A percentile compares a stretch with the other conserved stretches of the same genome.
Evolutionary conservation across 23 tunicate genomes (phyloP).

Genomic region (Trididemnum nubilum): DNA sequence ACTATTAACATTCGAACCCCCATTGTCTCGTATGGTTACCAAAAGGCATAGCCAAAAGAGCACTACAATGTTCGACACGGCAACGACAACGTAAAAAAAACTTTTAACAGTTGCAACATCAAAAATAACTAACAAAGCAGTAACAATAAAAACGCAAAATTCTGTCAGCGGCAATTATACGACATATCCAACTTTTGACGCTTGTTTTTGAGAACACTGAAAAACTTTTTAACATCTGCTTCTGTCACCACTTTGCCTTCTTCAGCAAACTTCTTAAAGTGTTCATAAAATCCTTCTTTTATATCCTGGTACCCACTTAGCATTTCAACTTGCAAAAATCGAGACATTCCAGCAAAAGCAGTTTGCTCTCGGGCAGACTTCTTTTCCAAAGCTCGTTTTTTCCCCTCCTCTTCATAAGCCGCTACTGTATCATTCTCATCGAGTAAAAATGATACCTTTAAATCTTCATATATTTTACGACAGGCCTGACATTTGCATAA

Average conservation of each 20-base stretch:
- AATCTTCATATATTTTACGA: slow-evolving; percentile 25
- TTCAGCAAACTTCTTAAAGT: slow-evolving; percentile 60
- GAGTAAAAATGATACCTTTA: slow-evolving; percentile 49
- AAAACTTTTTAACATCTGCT: slow-evolving; percentile 57
- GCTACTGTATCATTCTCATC: slow-evolving; percentile 68
- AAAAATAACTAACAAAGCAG: background rate
- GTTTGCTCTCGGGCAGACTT: slow-evolving; percentile 10
- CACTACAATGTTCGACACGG: too few relatives aligned
- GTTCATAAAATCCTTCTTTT: slow-evolving; percentile 49
- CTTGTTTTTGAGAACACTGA: slow-evolving; percentile 30
- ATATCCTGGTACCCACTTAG: slow-evolving; percentile 72
- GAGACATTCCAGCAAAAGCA: slow-evolving; percentile 49
- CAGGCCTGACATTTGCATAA: slow-evolving; percentile 83
- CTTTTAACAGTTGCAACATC: background rate
- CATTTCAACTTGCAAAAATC: slow-evolving; percentile 67
- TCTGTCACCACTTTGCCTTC: slow-evolving; percentile 77
- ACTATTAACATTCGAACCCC: too few relatives aligned
- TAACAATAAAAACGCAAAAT: background rate
- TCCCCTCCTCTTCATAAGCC: slow-evolving; percentile 69
- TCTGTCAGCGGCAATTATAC: slow-evolving; percentile 40
- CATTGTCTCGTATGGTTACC: too few relatives aligned
- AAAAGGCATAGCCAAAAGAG: too few relatives aligned
- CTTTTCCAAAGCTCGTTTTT: slow-evolving; percentile 13
- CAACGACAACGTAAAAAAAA: too few relatives aligned
- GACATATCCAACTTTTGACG: slow-evolving; percentile 35